Evolutionary conservation across 1,140 invertebrate genomes (phyloP), one percentile per base, ranked within the genome.

Genomic region (Samia ricini): DNA sequence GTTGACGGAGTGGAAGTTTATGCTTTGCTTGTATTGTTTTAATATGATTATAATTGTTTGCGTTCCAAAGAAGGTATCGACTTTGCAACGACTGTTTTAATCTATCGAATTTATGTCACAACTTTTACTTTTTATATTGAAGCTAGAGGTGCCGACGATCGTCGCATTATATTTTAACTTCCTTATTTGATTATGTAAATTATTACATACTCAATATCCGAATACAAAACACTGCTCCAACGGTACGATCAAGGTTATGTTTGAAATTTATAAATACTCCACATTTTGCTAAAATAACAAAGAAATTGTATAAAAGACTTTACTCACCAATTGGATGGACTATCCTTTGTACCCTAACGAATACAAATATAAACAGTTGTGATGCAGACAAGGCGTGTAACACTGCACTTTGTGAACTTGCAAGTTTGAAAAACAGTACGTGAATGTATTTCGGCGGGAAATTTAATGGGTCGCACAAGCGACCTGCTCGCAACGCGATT

Each of bases 311-410:
- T 36, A 12, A 42, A 42, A 42, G 10, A 42, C n/a, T 1, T 42
- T 42, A 60, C 69, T 68, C 48, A 72, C 69, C 66, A 21, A 50
- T 48, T 42, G 49, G 36, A 49, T 60, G 6, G 19, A 33, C 62
- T 64, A 72, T 72, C 69, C 69, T 67, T 64, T 63, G 68, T 64
- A 63, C 67, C 56, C 29, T 55, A 61, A 58, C 52, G 54, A 55
- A 60, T 57, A 57, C 26, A 36, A 29, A 57, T 57, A 24, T 7
- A 26, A 56, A 26, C 54, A 56, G n/a, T 12, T 56, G 19, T 33
- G 55, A 50, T 19, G 51, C 42, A 58, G 64, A 58, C 24, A 19
- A 52, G 2, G 36, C 57, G 60, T 60, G 60, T 64, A 64, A 67
- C 64, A 68, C 62, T n/a, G 60, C 63, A 69, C 63, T 48, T 52